These are phyloP conservation scores for Eulemur macaco DNA, from an alignment of 2,113 vertebrate species.

Conservation along the genomic window DNA sequence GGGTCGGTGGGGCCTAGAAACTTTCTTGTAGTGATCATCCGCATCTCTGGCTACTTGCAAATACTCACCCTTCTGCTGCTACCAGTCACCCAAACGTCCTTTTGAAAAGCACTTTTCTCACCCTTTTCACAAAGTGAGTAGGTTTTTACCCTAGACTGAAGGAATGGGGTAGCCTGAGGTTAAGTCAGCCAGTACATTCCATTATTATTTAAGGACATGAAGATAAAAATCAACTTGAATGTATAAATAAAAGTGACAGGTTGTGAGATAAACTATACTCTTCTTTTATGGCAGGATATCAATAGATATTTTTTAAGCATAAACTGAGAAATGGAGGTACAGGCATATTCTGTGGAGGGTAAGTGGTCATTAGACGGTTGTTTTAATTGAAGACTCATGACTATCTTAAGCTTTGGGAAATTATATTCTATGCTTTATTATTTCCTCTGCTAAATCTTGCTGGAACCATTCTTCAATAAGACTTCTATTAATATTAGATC, in stretches of 20 bases:
- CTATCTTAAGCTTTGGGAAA: background rate
- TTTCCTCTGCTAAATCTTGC: background rate
- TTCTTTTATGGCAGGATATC: background rate
- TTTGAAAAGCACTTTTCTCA: background rate
- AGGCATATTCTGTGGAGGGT: background rate
- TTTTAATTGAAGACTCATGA: background rate
- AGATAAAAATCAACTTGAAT: background rate
- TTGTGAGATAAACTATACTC: background rate
- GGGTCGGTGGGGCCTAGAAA: background rate
- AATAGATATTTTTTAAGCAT: background rate
- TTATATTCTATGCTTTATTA: background rate
- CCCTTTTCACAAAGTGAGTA: background rate
- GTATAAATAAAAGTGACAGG: background rate
- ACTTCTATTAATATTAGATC: background rate
- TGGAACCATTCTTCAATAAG: background rate
- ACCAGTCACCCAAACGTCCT: background rate
- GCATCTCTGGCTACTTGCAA: background rate
- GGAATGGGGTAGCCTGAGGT: background rate
- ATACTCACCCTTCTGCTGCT: background rate
- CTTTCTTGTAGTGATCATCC: background rate
- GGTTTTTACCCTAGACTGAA: background rate
- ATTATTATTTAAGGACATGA: background rate
- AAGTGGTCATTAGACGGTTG: background rate
- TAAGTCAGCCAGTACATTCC: background rate
- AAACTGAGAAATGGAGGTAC: background rate